These are phyloP conservation scores for Siniperca knerii DNA, from an alignment of 2,113 vertebrate species.

Conservation along the genomic window DNA sequence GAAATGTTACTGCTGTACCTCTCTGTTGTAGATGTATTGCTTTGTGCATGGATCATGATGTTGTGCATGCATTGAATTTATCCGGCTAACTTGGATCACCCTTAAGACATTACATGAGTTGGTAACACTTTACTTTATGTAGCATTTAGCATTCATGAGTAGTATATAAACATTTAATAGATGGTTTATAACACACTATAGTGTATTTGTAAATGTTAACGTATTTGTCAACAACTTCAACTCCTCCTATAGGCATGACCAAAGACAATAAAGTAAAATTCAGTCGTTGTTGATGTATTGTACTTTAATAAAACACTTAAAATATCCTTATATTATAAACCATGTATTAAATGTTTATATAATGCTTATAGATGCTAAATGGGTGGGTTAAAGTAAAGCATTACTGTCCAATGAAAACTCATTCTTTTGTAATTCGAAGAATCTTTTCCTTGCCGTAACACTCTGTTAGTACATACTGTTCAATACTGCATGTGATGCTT, in stretches of 20 bases:
- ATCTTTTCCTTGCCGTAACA: neutral
- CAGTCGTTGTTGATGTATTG: no score
- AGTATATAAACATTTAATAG: neutral
- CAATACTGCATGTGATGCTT: neutral
- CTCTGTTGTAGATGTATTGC: neutral
- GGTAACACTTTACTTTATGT: neutral
- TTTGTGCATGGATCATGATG: constrained; percentile 2
- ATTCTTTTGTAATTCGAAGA: neutral
- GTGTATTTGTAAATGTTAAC: neutral
- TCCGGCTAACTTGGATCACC: neutral
- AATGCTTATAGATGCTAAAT: neutral
- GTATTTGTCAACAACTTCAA: neutral
- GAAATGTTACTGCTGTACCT: constrained; percentile 8
- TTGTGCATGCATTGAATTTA: neutral
- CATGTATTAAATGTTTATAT: neutral
- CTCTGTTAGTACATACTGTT: neutral
- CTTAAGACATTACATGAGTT: neutral
- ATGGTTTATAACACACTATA: neutral
- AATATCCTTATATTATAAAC: neutral
- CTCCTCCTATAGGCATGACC: neutral
- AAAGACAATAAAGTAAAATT: no score
- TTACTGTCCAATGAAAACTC: neutral
- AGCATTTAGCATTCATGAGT: neutral
- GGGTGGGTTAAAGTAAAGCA: neutral
- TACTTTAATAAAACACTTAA: neutral